Evolutionary conservation across 2,113 vertebrate species (phyloP).

Genomic region (Dasyornis broadbenti): DNA sequence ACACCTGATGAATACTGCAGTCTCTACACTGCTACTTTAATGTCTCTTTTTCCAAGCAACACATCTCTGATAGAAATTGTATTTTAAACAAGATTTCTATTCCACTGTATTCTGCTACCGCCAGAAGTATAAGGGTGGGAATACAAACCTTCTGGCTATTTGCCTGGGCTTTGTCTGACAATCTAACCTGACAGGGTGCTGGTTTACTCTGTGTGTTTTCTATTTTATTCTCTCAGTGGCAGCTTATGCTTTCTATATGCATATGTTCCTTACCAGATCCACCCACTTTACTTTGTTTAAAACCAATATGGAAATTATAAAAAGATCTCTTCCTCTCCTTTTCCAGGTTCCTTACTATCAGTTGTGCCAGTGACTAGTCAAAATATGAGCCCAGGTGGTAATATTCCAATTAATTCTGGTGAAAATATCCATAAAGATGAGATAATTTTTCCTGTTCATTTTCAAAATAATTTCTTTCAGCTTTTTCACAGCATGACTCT

Average conservation of each 20-base stretch:
- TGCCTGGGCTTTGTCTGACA: neutral
- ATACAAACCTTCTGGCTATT: neutral
- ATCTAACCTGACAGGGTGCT: neutral
- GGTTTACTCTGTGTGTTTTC: neutral
- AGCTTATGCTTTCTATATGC: neutral
- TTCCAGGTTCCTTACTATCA: neutral
- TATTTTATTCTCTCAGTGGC: neutral
- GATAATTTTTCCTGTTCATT: neutral
- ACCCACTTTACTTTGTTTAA: neutral
- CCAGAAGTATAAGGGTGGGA: neutral
- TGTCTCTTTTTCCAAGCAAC: neutral
- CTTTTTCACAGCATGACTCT: neutral
- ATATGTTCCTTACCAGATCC: neutral
- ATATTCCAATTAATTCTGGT: neutral
- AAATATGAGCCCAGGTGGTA: neutral
- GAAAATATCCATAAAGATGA: neutral
- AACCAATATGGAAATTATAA: neutral
- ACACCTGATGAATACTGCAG: neutral
- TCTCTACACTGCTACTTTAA: neutral
- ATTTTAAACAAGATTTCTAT: neutral
- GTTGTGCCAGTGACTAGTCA: neutral
- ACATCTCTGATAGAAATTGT: accelerated
- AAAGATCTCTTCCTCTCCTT: neutral
- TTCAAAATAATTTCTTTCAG: neutral
- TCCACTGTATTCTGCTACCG: neutral